phyloP scores from a whole-genome alignment of 2,113 vertebrate genomes.

The Grantiella picta region DNA sequence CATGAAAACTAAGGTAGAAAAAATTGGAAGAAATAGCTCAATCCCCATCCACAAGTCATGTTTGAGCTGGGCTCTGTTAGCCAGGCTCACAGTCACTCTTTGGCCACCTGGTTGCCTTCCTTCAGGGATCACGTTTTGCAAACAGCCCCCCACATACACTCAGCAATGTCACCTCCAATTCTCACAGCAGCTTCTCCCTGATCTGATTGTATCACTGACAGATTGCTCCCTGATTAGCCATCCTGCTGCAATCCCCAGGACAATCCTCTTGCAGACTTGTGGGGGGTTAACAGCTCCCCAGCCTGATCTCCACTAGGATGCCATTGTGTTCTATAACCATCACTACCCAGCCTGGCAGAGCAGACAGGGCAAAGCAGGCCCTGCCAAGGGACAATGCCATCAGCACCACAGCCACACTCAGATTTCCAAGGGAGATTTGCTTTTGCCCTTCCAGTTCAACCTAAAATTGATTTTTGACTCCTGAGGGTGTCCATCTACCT shows the following conservation, averaged over 20 bases:
- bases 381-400: not conserved
- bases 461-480: not conserved
- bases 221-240: not conserved
- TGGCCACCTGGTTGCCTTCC: not conserved
- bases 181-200: not conserved
- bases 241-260: not conserved
- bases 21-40: not conserved
- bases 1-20: not conserved
- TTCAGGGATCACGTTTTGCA: not conserved
- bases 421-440: not conserved
- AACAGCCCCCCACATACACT: not conserved
- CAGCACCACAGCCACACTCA: not conserved
- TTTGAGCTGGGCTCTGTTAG: not conserved
- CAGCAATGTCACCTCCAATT: not conserved
- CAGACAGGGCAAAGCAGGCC: not conserved
- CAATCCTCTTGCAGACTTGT: not conserved
- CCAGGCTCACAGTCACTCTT: not conserved
- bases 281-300: not conserved
- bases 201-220: not conserved
- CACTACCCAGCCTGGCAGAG: not conserved
- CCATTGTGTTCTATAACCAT: not conserved
- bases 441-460: not conserved
- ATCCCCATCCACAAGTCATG: not conserved
- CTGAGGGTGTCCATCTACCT: not conserved
- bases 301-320: not conserved